Evolutionary conservation across 2,113 vertebrate genomes (phyloP), one percentile per base, ranked within the genome.

Genomic region (Ascaphus truei): DNA sequence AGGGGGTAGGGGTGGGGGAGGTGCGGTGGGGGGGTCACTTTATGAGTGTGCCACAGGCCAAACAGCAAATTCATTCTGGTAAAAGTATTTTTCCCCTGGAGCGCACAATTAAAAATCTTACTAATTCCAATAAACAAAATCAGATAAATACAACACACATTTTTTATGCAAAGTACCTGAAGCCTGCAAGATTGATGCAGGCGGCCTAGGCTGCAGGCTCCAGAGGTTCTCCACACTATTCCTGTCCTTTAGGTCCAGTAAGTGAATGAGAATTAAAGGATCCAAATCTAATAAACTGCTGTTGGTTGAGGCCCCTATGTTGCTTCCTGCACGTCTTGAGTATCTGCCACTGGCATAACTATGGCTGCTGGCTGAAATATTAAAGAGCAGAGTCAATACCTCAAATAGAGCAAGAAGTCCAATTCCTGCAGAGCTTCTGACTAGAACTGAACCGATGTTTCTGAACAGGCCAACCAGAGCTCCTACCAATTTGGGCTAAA

Each of bases 161-260:
- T 12, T 41, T 6, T 3, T 25, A 26, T 22, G 6, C 3, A 58
- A 16, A 39, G 74, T 88, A 98, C 96, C 94, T 92, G 95, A 85
- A 79, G 78, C 89, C 78, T 95, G 94, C 71, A 98, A 84, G 31
- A 98, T 80, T 23, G 95, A 94, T 6, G 92, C 79, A 3, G 95
- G 91, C 1, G 95, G 95, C 2, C 92, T 91, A 48, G 96, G 95
- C 83, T 96, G 97, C 53, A 98, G 90, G 4, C 93, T 91, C 96
- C 95, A 98, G 18, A 98, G 77, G 61, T 94, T 92, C 75, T 99
- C 97, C 84, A 98, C 87, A 13, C 90, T 91, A 71, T 87, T 95
- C 53, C 93, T 88, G 79, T 98, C 97, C 68, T 98, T 97, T 3
- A 99, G 85, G 71, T 99, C 96, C 86, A 99, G 74, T 66, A 99